Conservation (phyloP, 2,113 vertebrate genomes). For the mouse (Mus musculus) region GRCm39 chr10:44593501-44594000, state of each 20-base stretch:
- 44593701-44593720: not conserved
- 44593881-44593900: not conserved
- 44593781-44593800: conserved; percentile 3
- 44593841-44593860: not conserved
- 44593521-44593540: not conserved
- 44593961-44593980: not conserved
- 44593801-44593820: conserved; percentile 25
- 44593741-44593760: not conserved
- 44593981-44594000: not conserved
- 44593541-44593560: not conserved
- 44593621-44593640: not conserved
- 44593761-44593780: not conserved
- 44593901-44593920: not conserved
- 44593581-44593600: not conserved
- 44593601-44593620: not conserved
- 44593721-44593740: conserved; percentile 40
- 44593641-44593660: not conserved
- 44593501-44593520: conserved; percentile 13
- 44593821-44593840: conserved; percentile 3
- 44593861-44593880: not conserved
- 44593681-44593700: not conserved
- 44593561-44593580: conserved; percentile 29
- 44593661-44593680: conserved; percentile 25
- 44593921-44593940: not conserved
- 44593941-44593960: not conserved